Conservation (phyloP, 2,888 invertebrate genomes). For the Amphipoea oculea region DNA sequence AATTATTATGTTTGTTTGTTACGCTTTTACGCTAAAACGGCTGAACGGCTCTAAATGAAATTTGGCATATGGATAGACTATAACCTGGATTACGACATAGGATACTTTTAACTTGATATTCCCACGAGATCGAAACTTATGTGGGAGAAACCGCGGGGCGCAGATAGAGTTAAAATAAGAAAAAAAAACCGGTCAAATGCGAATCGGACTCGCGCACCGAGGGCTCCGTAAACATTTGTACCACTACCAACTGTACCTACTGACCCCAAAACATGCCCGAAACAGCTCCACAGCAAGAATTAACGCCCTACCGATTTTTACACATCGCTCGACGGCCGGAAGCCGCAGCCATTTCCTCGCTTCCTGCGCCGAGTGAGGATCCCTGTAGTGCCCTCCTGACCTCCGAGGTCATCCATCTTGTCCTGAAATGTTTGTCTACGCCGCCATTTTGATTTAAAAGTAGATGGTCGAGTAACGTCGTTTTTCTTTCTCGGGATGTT, state of each 20-base stretch:
- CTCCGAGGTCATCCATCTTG: conserved; percentile 76
- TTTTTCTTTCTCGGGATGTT: conserved; percentile 21
- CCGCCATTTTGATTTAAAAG: conserved; percentile 71
- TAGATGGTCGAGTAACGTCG: conserved; percentile 35
- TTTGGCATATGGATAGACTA: too few species aligned
- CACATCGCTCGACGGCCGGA: conserved; percentile 70
- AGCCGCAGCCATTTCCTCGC: conserved; percentile 78
- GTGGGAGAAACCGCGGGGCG: too few species aligned
- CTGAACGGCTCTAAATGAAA: too few species aligned
- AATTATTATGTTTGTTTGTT: too few species aligned
- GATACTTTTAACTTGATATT: too few species aligned
- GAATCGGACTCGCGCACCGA: too few species aligned
- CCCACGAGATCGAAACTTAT: too few species aligned
- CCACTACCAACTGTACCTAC: neutral
- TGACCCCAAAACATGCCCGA: conserved; percentile 20
- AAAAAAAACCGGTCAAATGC: too few species aligned
- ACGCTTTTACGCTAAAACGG: too few species aligned
- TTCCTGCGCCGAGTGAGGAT: conserved; percentile 77
- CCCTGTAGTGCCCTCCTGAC: conserved; percentile 71
- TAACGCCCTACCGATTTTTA: conserved; percentile 69
- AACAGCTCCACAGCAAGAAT: conserved; percentile 64
- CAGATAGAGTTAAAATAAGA: too few species aligned
- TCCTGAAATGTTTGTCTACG: conserved; percentile 68
- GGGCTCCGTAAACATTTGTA: too few species aligned
- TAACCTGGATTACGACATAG: too few species aligned